A percentile compares a stretch with the other conserved stretches of the same genome.
These are phyloP conservation scores for Crossaster papposus DNA, from an alignment of 53 echinoderm and acorn worm species.

Conservation along the genomic window DNA sequence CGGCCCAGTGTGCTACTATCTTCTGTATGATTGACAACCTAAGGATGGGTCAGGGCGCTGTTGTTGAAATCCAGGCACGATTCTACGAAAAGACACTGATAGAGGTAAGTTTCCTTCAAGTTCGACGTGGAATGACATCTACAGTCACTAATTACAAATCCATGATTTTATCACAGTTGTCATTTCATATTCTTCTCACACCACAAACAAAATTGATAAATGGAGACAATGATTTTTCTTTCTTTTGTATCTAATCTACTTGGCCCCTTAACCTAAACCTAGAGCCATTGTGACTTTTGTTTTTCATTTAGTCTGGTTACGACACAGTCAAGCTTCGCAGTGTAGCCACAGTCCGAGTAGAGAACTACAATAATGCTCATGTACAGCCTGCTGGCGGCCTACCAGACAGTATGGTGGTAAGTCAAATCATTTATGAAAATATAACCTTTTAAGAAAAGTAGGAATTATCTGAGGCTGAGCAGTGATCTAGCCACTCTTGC, in stretches of 20 bases:
- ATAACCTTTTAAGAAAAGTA: background rate
- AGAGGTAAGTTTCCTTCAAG: conserved; percentile 56
- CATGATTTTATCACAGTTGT: too few relatives aligned
- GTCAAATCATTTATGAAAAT: background rate
- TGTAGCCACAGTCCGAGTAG: conserved; percentile 57
- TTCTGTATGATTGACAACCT: conserved; percentile 72
- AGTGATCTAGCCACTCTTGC: too few relatives aligned
- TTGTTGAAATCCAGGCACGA: conserved; percentile 78
- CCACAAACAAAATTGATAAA: too few relatives aligned
- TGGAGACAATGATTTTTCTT: too few relatives aligned
- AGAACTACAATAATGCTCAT: conserved; percentile 67
- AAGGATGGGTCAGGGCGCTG: conserved; percentile 72
- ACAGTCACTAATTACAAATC: background rate
- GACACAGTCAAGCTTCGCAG: conserved; percentile 33
- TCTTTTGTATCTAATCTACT: too few relatives aligned
- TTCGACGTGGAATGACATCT: too few relatives aligned
- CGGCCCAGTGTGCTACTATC: conserved; percentile 70
- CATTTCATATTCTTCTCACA: too few relatives aligned
- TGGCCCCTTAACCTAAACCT: too few relatives aligned
- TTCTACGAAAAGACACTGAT: conserved; percentile 81
- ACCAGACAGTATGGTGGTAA: conserved; percentile 61
- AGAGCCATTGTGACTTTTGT: background rate
- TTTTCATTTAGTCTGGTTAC: conserved; percentile 40
- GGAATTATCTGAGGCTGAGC: too few relatives aligned
- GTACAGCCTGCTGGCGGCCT: conserved; percentile 70